These are phyloP conservation scores for Montipora cactus DNA, from an alignment of 64 coral and sea anemone genomes.

Conservation along the genomic window DNA sequence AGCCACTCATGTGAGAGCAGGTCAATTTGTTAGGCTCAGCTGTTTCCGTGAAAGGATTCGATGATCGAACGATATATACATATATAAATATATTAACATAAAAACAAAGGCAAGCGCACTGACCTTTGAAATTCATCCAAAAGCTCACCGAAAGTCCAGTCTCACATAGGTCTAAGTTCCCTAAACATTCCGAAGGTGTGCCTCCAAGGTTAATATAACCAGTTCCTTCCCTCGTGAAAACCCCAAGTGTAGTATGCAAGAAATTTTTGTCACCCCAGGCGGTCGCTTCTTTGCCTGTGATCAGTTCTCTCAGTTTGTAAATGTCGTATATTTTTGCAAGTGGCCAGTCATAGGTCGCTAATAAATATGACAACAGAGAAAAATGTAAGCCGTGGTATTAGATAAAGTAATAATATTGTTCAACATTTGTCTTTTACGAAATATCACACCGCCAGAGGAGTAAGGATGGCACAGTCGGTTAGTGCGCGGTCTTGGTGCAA, in stretches of 20 bases:
- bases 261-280: not conserved
- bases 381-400: not conserved
- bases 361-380: not conserved
- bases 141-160: slow-evolving; percentile 24
- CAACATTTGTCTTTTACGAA: no score
- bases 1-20: no score
- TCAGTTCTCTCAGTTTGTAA: not conserved
- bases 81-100: no score
- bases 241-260: not conserved
- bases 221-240: not conserved
- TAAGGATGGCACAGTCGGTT: no score
- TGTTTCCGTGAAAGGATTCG: no score
- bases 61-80: no score
- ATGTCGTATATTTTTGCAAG: not conserved
- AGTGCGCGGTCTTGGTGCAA: no score
- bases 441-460: no score
- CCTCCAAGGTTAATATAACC: not conserved
- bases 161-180: not conserved
- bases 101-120: not conserved
- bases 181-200: not conserved
- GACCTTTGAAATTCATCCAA: slow-evolving; percentile 41
- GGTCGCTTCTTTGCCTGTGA: not conserved
- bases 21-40: no score
- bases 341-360: slow-evolving; percentile 21
- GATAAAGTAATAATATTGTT: no score